phyloP scores from a whole-genome alignment of 2,888 invertebrate genomes.

The Drosophila anomelani region DNA sequence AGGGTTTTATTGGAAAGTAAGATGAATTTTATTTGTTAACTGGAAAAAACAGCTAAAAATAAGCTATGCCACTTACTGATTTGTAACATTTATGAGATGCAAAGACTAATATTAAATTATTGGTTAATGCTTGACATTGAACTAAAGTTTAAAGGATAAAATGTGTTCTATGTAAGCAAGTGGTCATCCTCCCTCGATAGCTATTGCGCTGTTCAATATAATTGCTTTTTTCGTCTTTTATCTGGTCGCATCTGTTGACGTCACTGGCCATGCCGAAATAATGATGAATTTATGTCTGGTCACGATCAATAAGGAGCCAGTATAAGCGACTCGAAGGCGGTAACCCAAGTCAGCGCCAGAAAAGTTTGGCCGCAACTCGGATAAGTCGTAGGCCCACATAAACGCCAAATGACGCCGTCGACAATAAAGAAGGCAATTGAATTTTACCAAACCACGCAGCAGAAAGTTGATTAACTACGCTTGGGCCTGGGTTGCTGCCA shows the following conservation, averaged over 20 bases:
- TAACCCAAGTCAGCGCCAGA: conserved; percentile 38
- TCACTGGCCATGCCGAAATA: conserved; percentile 54
- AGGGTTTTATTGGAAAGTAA: not conserved
- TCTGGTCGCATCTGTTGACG: conserved; percentile 60
- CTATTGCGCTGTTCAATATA: conserved; percentile 41
- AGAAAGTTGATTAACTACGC: conserved; percentile 44
- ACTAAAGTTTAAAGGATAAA: not conserved
- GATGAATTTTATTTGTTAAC: not conserved
- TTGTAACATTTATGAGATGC: not conserved
- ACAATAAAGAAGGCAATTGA: conserved; percentile 50
- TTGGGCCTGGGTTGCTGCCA: conserved; percentile 6
- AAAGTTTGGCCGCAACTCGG: conserved; percentile 29
- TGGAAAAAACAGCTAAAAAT: not conserved
- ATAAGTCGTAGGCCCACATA: conserved; percentile 19
- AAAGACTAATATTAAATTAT: not conserved
- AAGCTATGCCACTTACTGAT: not conserved
- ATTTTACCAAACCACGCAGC: conserved; percentile 38
- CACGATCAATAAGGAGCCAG: conserved; percentile 52
- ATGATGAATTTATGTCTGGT: conserved; percentile 77
- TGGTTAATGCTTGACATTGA: not conserved
- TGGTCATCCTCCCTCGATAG: conserved; percentile 3
- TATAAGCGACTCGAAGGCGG: conserved; percentile 57
- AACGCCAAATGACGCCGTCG: conserved; percentile 34
- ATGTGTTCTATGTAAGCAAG: not conserved
- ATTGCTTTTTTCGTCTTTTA: conserved; percentile 35